phyloP scores from a whole-genome alignment of 2,797 vertebrate genomes.

The Columba guinea region DNA sequence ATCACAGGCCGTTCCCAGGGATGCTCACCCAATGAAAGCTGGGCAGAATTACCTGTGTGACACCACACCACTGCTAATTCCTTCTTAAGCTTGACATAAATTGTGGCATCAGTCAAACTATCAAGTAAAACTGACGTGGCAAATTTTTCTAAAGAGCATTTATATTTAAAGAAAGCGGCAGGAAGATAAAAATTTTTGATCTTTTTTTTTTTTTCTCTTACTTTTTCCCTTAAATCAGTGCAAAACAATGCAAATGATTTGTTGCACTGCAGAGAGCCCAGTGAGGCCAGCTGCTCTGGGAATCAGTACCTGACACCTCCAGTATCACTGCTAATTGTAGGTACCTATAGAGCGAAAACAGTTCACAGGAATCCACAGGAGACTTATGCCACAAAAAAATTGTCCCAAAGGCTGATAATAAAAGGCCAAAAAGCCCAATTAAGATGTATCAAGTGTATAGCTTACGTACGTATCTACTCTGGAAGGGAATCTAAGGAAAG shows the following conservation, averaged over 20 bases:
- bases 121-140: not conserved
- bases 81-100: not conserved
- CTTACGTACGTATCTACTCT: accelerated
- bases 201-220: not conserved
- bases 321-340: not conserved
- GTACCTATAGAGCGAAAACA: not conserved
- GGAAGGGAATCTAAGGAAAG: not conserved
- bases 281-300: not conserved
- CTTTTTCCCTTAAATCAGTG: not conserved
- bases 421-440: not conserved
- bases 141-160: not conserved
- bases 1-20: accelerated
- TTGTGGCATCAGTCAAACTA: not conserved
- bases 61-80: not conserved
- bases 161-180: not conserved
- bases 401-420: not conserved
- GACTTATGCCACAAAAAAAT: not conserved
- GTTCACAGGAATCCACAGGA: not conserved
- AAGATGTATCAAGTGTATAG: not conserved
- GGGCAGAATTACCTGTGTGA: not conserved
- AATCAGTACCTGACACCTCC: not conserved
- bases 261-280: not conserved
- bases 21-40: not conserved
- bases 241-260: not conserved
- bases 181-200: not conserved